Percentiles rank a stretch among this genome's conserved stretches.
These are phyloP conservation scores for Platichthys flesus DNA, from an alignment of 2,113 vertebrate species.

Conservation along the genomic window DNA sequence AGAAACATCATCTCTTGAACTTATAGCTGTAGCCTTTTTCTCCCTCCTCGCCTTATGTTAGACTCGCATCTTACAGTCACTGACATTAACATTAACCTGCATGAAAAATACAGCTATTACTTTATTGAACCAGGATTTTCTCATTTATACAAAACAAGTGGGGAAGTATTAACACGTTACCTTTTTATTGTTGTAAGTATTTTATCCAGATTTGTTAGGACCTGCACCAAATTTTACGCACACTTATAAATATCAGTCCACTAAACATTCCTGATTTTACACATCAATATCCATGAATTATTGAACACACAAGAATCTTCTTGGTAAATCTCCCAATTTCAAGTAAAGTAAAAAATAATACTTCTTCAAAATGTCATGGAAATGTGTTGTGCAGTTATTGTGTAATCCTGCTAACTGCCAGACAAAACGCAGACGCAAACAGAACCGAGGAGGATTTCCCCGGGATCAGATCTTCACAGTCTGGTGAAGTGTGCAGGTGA, in stretches of 20 bases:
- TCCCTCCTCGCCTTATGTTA: not conserved
- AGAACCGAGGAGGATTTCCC: not conserved
- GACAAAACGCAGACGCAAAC: no score
- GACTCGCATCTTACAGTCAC: not conserved
- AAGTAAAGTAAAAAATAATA: no score
- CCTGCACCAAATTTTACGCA: no score
- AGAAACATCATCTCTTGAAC: constrained; percentile 10
- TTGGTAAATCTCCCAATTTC: no score
- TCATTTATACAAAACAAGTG: not conserved
- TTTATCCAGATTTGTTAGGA: no score
- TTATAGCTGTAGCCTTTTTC: not conserved
- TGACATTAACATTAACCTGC: not conserved
- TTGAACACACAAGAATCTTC: no score
- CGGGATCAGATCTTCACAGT: not conserved
- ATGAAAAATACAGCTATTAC: not conserved
- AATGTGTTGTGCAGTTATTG: not conserved
- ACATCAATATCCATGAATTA: no score
- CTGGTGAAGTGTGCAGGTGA: constrained; percentile 32
- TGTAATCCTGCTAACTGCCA: not conserved
- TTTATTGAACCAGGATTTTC: not conserved
- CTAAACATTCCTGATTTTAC: no score
- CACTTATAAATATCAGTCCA: no score
- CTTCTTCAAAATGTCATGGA: no score
- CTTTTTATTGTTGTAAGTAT: constrained; percentile 10
- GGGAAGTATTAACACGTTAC: constrained; percentile 15